phyloP scores from a whole-genome alignment of 2,113 vertebrate species.

The Periophthalmus modestus region DNA sequence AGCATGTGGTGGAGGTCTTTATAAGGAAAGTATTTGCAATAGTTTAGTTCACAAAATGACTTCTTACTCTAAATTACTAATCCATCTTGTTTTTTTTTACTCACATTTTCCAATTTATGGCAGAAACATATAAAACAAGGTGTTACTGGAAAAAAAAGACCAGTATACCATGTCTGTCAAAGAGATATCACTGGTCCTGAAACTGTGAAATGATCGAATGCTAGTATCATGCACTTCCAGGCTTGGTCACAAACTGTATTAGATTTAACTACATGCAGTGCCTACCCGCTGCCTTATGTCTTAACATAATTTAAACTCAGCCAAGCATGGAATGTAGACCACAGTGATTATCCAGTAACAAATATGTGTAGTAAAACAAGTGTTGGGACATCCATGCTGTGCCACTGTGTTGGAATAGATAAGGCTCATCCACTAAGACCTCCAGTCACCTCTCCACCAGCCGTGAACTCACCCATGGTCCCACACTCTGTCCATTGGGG shows the following conservation, averaged over 20 bases:
- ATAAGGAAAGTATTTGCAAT: too few species aligned
- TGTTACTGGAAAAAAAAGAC: neutral
- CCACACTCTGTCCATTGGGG: constrained; percentile 49
- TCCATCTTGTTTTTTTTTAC: too few species aligned
- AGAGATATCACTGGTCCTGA: constrained; percentile 18
- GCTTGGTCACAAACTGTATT: constrained; percentile 61
- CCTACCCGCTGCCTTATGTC: constrained; percentile 63
- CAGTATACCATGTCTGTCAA: neutral
- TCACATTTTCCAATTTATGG: neutral
- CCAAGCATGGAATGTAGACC: constrained; percentile 62
- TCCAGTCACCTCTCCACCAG: constrained; percentile 53
- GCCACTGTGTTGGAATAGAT: constrained; percentile 65
- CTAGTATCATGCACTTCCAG: constrained; percentile 47
- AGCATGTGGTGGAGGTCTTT: too few species aligned
- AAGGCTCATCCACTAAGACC: constrained; percentile 67
- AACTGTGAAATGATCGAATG: constrained; percentile 46
- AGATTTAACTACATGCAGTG: constrained; percentile 55
- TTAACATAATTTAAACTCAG: constrained; percentile 70
- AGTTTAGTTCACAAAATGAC: too few species aligned
- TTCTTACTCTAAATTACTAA: too few species aligned
- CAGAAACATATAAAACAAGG: neutral
- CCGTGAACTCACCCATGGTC: constrained; percentile 33
- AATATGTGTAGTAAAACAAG: constrained; percentile 50
- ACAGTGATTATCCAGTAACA: constrained; percentile 54
- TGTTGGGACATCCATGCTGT: constrained; percentile 52